Percentiles rank a stretch among this genome's conserved stretches.
Conservation (phyloP, 2,797 vertebrate genomes). For the Pipistrellus nathusii region DNA sequence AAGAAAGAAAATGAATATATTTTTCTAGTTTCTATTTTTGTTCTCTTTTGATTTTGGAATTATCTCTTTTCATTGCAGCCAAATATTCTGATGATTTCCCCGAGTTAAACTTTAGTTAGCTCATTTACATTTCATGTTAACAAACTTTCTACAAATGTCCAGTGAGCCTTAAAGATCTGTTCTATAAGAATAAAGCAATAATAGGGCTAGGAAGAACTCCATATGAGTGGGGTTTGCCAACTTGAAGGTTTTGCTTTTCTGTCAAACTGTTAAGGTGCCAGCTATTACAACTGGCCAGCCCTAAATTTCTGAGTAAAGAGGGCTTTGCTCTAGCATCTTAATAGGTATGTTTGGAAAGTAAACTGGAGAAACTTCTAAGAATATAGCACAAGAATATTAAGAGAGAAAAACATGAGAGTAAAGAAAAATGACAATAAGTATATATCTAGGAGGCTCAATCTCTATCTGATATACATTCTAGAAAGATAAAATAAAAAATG, state of each 20-base stretch:
- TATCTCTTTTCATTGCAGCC: not conserved
- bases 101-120: not conserved
- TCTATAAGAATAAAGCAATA: not conserved
- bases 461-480: slow-evolving; percentile 4
- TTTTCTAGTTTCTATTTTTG: slow-evolving; percentile 4
- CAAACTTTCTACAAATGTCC: not conserved
- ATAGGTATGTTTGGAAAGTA: not conserved
- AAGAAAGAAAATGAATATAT: not conserved
- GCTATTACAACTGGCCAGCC: not conserved
- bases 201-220: not conserved
- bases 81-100: not conserved
- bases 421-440: not conserved
- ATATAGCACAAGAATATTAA: not conserved
- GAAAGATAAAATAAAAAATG: slow-evolving; percentile 44
- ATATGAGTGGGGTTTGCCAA: not conserved
- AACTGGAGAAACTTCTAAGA: not conserved
- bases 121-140: not conserved
- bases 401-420: not conserved
- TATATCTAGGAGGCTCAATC: not conserved
- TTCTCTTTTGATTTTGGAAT: slow-evolving; percentile 8
- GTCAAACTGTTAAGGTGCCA: not conserved
- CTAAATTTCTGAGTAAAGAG: not conserved
- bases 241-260: not conserved
- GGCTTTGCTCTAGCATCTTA: not conserved
- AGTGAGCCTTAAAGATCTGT: not conserved